Evolutionary conservation across 2,113 vertebrate genomes (phyloP).

Genomic region (Fukomys damarensis): DNA sequence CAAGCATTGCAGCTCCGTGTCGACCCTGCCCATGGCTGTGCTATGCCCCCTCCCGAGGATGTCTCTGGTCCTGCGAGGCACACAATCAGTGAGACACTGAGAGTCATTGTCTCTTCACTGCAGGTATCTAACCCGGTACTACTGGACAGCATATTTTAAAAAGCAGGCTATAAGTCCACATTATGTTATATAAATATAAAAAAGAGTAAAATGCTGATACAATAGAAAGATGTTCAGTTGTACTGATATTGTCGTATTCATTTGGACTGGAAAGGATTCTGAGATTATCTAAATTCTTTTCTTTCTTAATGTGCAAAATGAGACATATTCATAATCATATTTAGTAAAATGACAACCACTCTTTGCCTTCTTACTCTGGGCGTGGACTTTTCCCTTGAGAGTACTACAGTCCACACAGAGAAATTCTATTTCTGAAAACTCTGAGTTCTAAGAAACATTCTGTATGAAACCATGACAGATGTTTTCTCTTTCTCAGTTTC

Average conservation of each 20-base stretch:
- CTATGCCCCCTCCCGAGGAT: fast-evolving
- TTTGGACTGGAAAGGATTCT: not conserved
- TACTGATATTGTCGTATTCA: not conserved
- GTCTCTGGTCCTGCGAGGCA: not conserved
- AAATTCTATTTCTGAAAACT: not conserved
- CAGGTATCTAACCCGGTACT: not conserved
- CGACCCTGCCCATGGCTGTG: not conserved
- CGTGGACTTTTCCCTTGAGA: not conserved
- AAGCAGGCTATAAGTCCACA: not conserved
- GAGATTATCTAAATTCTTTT: not conserved
- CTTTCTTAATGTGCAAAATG: not conserved
- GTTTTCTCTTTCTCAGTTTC: not conserved
- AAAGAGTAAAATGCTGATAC: no score
- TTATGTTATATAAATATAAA: no score
- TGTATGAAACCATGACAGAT: not conserved
- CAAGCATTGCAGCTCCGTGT: not conserved
- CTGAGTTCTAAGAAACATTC: not conserved
- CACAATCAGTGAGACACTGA: not conserved
- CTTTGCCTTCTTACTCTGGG: not conserved
- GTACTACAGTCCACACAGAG: not conserved
- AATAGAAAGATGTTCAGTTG: not conserved
- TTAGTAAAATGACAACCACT: not conserved
- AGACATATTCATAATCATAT: not conserved
- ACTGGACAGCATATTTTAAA: not conserved
- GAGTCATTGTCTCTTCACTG: not conserved